A percentile compares a stretch with the other conserved stretches of the same genome.
Conservation (phyloP, 2,113 vertebrate genomes). For the Bufo bufo region DNA sequence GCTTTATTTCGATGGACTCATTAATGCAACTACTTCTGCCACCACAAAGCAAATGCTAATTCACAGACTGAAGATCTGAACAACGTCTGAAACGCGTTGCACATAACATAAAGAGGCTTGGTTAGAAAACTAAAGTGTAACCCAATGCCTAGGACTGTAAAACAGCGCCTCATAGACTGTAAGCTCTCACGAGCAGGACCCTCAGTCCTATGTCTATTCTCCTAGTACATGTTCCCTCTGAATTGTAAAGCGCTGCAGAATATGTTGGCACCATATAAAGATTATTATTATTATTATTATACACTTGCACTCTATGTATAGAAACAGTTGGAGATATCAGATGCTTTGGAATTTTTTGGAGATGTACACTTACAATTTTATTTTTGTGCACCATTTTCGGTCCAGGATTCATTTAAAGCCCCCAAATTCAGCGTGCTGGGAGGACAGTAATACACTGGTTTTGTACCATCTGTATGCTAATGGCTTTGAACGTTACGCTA, state of each 20-base stretch:
- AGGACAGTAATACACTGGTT: not conserved
- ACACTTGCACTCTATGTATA: not conserved
- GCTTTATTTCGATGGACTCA: too few species aligned
- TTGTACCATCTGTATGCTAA: slow-evolving; percentile 27
- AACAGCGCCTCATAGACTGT: too few species aligned
- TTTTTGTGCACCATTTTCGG: not conserved
- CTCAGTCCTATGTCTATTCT: too few species aligned
- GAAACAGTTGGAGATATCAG: not conserved
- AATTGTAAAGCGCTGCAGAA: too few species aligned
- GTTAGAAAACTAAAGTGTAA: not conserved
- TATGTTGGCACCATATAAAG: too few species aligned
- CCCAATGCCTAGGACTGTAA: not conserved
- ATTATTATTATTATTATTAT: not conserved
- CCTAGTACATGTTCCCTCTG: too few species aligned
- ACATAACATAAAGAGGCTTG: not conserved
- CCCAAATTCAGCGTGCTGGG: not conserved
- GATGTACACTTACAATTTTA: too few species aligned
- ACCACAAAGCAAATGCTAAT: not conserved
- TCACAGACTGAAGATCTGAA: not conserved
- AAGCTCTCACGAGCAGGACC: too few species aligned
- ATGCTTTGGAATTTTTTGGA: too few species aligned
- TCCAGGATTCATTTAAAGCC: not conserved
- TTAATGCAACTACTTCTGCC: not conserved
- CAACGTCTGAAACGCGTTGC: not conserved
- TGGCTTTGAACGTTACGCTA: not conserved